phyloP scores from a whole-genome alignment of 2,888 invertebrate species.

The Dorcus parallelipipedus region DNA sequence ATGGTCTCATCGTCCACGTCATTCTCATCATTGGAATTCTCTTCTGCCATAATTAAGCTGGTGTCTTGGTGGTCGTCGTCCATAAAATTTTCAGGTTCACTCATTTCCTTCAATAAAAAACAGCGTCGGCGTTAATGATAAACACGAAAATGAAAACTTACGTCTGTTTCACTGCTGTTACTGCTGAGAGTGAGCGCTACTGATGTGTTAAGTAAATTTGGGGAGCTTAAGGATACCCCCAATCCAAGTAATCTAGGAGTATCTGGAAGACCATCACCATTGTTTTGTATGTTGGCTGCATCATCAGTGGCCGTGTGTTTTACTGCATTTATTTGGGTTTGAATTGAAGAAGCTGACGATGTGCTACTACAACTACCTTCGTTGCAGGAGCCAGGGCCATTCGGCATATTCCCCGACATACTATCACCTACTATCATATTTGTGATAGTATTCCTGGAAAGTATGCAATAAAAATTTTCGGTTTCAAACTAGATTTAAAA shows the following conservation, averaged over 20 bases:
- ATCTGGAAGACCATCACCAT: conserved; percentile 23
- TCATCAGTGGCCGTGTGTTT: conserved; percentile 23
- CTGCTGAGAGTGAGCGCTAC: conserved; percentile 46
- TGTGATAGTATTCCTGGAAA: too few species aligned
- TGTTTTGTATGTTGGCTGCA: conserved; percentile 14
- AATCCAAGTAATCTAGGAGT: conserved; percentile 37
- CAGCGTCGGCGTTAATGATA: background rate
- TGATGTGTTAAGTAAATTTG: conserved; percentile 45
- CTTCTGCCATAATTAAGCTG: conserved; percentile 57
- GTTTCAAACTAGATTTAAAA: too few species aligned
- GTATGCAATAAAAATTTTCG: too few species aligned
- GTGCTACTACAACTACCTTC: conserved; percentile 24
- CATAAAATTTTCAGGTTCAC: conserved; percentile 64
- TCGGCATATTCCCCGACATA: too few species aligned
- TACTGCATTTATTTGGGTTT: conserved; percentile 30
- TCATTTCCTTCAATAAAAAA: conserved; percentile 48
- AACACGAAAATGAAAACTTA: conserved; percentile 41
- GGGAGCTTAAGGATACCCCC: conserved; percentile 45
- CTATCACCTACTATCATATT: too few species aligned
- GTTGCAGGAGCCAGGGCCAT: background rate
- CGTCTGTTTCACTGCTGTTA: conserved; percentile 42
- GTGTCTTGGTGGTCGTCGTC: conserved; percentile 52
- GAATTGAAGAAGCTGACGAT: conserved; percentile 34
- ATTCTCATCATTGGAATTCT: conserved; percentile 76
- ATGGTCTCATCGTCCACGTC: conserved; percentile 84